These are phyloP conservation scores for Eulemur rufifrons DNA, from an alignment of 2,113 vertebrate genomes.

Conservation along the genomic window DNA sequence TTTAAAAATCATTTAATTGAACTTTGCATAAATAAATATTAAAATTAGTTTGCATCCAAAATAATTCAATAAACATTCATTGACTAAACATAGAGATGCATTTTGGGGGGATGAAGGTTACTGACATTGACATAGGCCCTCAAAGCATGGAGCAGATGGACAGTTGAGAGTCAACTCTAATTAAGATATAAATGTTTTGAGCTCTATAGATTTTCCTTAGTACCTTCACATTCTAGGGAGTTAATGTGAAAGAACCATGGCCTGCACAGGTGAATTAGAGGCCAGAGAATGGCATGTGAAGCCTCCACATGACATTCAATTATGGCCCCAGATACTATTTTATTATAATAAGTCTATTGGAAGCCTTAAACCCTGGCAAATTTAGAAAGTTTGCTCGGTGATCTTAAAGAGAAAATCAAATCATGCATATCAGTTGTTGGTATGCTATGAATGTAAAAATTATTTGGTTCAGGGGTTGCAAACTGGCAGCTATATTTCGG, in stretches of 20 bases:
- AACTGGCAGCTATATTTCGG: not conserved
- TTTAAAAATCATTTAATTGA: not conserved
- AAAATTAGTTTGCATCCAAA: slow-evolving; percentile 4
- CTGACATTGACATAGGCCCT: not conserved
- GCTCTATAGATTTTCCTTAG: not conserved
- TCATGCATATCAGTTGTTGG: not conserved
- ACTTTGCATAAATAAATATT: not conserved
- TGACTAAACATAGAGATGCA: not conserved
- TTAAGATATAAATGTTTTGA: not conserved
- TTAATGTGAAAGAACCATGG: not conserved
- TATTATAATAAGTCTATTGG: not conserved
- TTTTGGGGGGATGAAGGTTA: slow-evolving; percentile 21
- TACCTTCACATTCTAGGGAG: not conserved
- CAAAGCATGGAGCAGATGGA: not conserved
- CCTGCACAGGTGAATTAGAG: not conserved
- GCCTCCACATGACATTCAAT: not conserved
- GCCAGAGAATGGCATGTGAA: not conserved
- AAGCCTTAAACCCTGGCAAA: not conserved
- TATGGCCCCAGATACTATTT: not conserved
- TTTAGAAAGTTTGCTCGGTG: not conserved
- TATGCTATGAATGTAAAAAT: not conserved
- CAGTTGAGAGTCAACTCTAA: not conserved
- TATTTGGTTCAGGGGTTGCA: not conserved
- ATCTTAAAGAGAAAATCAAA: not conserved
- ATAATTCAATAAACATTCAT: not conserved